Evolutionary conservation across 2,797 vertebrate species (phyloP).

Genomic region (Lithobates pipiens): DNA sequence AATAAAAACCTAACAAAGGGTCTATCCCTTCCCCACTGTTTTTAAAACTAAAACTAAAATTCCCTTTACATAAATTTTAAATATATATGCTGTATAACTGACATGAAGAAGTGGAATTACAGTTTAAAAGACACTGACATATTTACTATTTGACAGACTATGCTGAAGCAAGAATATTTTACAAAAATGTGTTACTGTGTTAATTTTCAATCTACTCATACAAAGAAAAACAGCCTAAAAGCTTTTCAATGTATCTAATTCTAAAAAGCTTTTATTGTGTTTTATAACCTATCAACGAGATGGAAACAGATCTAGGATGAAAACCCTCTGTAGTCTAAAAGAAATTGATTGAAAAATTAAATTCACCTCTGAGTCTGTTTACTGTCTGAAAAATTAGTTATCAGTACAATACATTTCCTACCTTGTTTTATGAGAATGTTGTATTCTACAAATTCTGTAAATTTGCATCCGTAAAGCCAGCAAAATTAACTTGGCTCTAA

Average conservation of each 20-base stretch:
- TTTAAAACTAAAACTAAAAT: too few relatives aligned
- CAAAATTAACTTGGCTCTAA: conserved; percentile 32
- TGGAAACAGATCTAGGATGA: neutral
- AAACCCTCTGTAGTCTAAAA: conserved; percentile 4
- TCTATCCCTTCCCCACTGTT: too few relatives aligned
- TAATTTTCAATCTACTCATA: neutral
- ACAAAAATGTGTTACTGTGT: neutral
- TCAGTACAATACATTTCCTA: conserved; percentile 33
- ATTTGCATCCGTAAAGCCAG: conserved; percentile 45
- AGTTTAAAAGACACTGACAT: too few relatives aligned
- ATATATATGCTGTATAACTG: too few relatives aligned
- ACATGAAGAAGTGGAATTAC: too few relatives aligned
- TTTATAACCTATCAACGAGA: neutral
- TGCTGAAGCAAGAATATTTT: too few relatives aligned
- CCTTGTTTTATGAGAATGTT: conserved; percentile 31
- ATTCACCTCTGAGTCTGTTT: conserved; percentile 19
- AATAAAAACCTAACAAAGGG: too few relatives aligned
- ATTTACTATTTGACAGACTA: too few relatives aligned
- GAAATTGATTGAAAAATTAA: conserved; percentile 13
- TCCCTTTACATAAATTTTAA: too few relatives aligned
- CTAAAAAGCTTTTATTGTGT: neutral
- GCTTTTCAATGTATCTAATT: neutral
- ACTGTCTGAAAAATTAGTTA: conserved; percentile 5
- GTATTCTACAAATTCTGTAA: neutral
- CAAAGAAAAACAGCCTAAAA: neutral